Evolutionary conservation across 2,888 invertebrate genomes (phyloP).

Genomic region (Galeopsomyia nigrocyanea): DNA sequence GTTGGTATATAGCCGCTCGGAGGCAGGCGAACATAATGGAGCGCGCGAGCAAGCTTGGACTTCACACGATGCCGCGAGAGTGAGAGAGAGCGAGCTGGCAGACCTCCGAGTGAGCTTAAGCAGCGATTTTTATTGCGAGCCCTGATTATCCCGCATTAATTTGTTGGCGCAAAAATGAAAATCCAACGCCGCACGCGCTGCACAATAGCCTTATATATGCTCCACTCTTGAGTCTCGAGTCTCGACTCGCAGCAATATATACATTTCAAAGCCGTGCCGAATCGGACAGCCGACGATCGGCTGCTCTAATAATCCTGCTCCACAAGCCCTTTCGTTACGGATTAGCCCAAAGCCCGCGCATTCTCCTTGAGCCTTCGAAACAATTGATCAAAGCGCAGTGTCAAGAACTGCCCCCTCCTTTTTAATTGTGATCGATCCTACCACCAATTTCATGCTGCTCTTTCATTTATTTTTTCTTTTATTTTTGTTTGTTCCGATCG

Average conservation of each 20-base stretch:
- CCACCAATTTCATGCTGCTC: too few species aligned
- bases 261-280: constrained; percentile 62
- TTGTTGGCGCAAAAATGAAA: constrained; percentile 17
- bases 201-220: too few species aligned
- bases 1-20: constrained; percentile 51
- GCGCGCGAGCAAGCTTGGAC: constrained; percentile 58
- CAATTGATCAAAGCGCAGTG: too few species aligned
- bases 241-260: too few species aligned
- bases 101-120: constrained; percentile 54
- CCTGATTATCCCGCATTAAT: constrained; percentile 32
- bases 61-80: constrained; percentile 68
- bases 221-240: too few species aligned
- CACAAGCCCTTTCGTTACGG: constrained; percentile 15
- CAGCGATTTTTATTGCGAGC: constrained; percentile 27
- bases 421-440: too few species aligned
- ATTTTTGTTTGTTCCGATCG: too few species aligned
- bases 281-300: constrained; percentile 64
- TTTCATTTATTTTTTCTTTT: too few species aligned
- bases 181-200: too few species aligned
- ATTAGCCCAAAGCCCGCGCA: constrained; percentile 3
- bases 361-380: too few species aligned
- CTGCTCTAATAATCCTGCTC: constrained; percentile 57
- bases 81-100: constrained; percentile 55
- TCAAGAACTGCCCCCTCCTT: too few species aligned
- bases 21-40: constrained; percentile 66